phyloP scores from a whole-genome alignment of 2,113 vertebrate species.

The Bufo gargarizans region DNA sequence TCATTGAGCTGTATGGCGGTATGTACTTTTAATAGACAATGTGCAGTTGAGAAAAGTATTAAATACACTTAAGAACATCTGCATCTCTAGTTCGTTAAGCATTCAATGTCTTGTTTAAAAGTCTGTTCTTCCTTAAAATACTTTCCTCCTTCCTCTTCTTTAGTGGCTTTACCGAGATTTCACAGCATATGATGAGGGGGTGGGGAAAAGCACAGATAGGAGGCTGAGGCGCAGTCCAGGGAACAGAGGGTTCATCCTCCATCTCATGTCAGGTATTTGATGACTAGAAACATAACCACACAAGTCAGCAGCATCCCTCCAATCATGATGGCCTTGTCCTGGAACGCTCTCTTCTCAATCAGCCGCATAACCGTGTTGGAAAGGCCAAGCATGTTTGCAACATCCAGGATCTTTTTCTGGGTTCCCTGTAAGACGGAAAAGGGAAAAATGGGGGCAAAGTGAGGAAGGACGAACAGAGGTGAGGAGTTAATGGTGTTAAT shows the following conservation, averaged over 20 bases:
- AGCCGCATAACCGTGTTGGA: conserved; percentile 98
- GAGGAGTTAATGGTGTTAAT: background rate
- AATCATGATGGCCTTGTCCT: conserved; percentile 96
- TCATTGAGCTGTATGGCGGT: background rate
- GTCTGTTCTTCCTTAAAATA: conserved; percentile 8
- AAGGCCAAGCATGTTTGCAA: conserved; percentile 94
- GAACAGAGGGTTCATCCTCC: background rate
- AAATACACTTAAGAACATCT: conserved; percentile 17
- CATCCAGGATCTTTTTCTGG: conserved; percentile 97
- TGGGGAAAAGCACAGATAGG: background rate
- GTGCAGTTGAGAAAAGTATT: conserved; percentile 20
- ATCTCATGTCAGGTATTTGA: conserved; percentile 91
- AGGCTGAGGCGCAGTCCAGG: conserved; percentile 5
- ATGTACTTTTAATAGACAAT: conserved; percentile 31
- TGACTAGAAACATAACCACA: conserved; percentile 85
- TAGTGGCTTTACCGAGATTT: conserved; percentile 27
- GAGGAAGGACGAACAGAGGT: background rate
- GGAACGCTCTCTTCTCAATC: conserved; percentile 92
- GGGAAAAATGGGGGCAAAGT: conserved; percentile 29
- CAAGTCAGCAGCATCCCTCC: conserved; percentile 95
- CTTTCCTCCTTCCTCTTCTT: background rate
- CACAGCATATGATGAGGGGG: conserved; percentile 22
- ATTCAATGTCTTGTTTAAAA: conserved; percentile 17
- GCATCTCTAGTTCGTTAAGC: background rate
- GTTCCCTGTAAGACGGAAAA: conserved; percentile 77